Base-by-base conservation (phyloP, 2,113 vertebrate species). In the Boleophthalmus pectinirostris region DNA sequence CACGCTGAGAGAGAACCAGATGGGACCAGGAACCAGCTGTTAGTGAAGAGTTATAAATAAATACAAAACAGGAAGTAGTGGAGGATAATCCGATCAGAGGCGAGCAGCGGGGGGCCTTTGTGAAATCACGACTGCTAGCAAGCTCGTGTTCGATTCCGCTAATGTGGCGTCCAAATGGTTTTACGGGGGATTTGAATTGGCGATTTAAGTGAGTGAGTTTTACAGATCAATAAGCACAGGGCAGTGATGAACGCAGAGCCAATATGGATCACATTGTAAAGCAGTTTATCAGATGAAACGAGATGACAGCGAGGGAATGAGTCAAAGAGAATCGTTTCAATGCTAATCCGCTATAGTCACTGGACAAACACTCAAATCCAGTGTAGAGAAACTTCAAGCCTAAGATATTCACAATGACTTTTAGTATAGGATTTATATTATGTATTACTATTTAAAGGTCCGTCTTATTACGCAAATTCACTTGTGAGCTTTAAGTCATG, bases 71-170 rank as follows among this genome's bases (percentile, higher is more conserved):
- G 78, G 49, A 78, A 64, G 61, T 58, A 51, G 49, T 69, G 60
- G 14, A 70, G 66, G 75, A 76, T 70, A 76, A 74, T 43, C 53
- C 49, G 38, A 46, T 45, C 51, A 15, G 23, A 69, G 14, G 58
- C 54, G 23, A 68, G 29, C 81, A 60, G 78, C 72, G 75, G 72
- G 69, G 69, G 65, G 66, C 65, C 46, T 64, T 65, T 66, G 47
- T 69, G 69, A 21, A 8, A 38, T 43, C 60, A 35, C 15, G 33
- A 64, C 20, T 3, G 6, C 15, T 43, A 11, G 51, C 2, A 43
- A 12, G 18, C 33, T 0, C 29, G 6, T 7, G 60, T 38, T 64
- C 61, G 16, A n/a, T 35, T 9, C 2, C 3, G 9, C 29, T 70
- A 73, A 76, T 43, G 13, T 13, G 69, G 25, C 65, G 65, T 75